phyloP scores from a whole-genome alignment of 2,888 invertebrate genomes.

The Pseudococcus jackbeardsleyi region DNA sequence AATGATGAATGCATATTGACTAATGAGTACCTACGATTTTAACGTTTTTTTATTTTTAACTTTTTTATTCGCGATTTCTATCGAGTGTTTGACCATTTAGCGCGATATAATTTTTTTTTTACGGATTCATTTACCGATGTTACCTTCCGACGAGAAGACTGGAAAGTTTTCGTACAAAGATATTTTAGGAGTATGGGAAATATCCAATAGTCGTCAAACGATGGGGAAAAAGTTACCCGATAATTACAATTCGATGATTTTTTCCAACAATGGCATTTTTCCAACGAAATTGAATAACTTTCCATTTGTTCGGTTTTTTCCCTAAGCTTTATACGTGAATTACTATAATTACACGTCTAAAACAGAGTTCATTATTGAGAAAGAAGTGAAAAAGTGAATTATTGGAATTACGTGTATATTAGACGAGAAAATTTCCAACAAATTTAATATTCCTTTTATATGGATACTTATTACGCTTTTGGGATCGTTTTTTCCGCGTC shows the following conservation, averaged over 20 bases:
- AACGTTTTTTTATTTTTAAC: neutral
- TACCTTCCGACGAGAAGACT: neutral
- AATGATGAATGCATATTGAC: neutral
- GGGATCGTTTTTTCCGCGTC: no score
- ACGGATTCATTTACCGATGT: neutral
- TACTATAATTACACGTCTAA: neutral
- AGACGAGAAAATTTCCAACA: neutral
- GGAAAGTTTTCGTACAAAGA: neutral
- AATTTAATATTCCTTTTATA: neutral
- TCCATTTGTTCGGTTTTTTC: neutral
- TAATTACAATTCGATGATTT: slow-evolving; percentile 1
- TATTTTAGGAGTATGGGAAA: neutral
- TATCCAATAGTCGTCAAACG: neutral
- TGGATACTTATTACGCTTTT: no score
- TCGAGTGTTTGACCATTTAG: slow-evolving; percentile 1
- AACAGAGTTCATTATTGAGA: neutral
- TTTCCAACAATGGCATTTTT: neutral
- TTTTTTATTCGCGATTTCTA: neutral
- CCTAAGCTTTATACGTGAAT: neutral
- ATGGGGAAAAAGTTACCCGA: neutral
- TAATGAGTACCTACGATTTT: neutral
- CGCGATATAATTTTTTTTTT: neutral
- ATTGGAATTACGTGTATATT: neutral
- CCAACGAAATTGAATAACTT: neutral
- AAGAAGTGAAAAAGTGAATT: neutral